Base-by-base conservation (phyloP, 2,888 invertebrate genomes). In the Athrips mouffetella region DNA sequence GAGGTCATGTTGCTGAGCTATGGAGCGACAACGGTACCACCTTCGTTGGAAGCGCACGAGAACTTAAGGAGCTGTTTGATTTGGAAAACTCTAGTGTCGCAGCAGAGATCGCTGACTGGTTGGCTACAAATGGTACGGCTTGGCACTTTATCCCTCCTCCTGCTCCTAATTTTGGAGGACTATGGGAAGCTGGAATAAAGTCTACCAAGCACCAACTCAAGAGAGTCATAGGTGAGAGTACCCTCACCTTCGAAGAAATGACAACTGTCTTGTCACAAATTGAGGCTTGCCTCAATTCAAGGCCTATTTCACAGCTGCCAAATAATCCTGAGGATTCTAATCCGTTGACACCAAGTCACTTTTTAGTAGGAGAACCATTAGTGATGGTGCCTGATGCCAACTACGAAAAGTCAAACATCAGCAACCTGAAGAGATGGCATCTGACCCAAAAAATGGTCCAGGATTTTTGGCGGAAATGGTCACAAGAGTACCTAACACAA, bases 391-490 rank as follows among this genome's bases (percentile, higher is more conserved):
- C n/a, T n/a, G n/a, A n/a, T n/a, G n/a, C n/a, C n/a, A n/a, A n/a
- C n/a, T n/a, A n/a, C n/a, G n/a, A n/a, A n/a, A n/a, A n/a, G n/a
- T n/a, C n/a, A n/a, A n/a, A n/a, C n/a, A n/a, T n/a, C n/a, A n/a
- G n/a, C n/a, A n/a, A n/a, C n/a, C n/a, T n/a, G n/a, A n/a, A 4
- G 8, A 31, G 60, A 10, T 62, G 57, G 57, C 54, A 62, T 31
- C 20, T 54, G 6, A 52, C 50, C n/a, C 54, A 60, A 33, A 30
- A 49, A 18, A 55, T 57, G 51, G 27, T 54, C 5, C 58, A 58
- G 35, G 42, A 51, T 47, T 59, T 59, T 45, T 62, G 59, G 58
- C 40, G 51, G 10, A 42, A 54, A 25, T 60, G 58, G 62, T 52
- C 54, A 2, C 20, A 47, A 15, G 58, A 60, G 33, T 60, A 59